phyloP scores from a whole-genome alignment of 2,888 invertebrate genomes.

The Acronicta alni region DNA sequence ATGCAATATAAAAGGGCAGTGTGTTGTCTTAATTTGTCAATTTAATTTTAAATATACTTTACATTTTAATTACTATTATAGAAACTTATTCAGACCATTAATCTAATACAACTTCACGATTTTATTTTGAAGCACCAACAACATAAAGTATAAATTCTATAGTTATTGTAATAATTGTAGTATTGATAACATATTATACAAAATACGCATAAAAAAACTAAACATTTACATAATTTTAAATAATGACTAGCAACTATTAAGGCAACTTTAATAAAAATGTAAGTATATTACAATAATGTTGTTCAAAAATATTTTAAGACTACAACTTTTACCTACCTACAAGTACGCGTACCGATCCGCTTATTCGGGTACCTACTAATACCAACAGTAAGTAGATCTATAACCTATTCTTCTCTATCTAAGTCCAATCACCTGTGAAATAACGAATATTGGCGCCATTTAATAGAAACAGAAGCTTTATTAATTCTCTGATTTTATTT shows the following conservation, averaged over 20 bases:
- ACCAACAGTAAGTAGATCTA: slow-evolving; percentile 12
- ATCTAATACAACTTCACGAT: slow-evolving; percentile 45
- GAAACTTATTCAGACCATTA: slow-evolving; percentile 45
- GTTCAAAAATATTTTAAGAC: slow-evolving; percentile 53
- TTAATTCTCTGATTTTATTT: neutral
- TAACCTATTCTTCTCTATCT: slow-evolving; percentile 5
- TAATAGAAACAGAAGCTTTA: slow-evolving; percentile 8
- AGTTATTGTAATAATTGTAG: slow-evolving; percentile 40
- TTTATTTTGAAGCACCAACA: slow-evolving; percentile 18
- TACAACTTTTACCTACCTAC: slow-evolving; percentile 50
- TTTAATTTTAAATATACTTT: slow-evolving; percentile 15
- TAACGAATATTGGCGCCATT: slow-evolving; percentile 8
- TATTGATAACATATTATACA: slow-evolving; percentile 36
- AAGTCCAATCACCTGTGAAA: slow-evolving; percentile 1
- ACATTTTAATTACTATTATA: slow-evolving; percentile 15
- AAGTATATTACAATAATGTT: slow-evolving; percentile 50
- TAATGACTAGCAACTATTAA: slow-evolving; percentile 79
- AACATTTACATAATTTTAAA: slow-evolving; percentile 50
- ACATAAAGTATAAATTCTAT: slow-evolving; percentile 11
- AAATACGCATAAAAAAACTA: slow-evolving; percentile 25
- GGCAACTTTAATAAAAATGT: slow-evolving; percentile 69
- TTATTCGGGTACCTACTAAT: slow-evolving; percentile 25
- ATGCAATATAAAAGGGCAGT: slow-evolving; percentile 52
- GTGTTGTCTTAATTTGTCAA: slow-evolving; percentile 26
- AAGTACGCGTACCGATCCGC: slow-evolving; percentile 29